Evolutionary conservation across 2,888 invertebrate genomes (phyloP), one percentile per base, ranked within the genome.

Genomic region (Pachymerium ferrugineum): DNA sequence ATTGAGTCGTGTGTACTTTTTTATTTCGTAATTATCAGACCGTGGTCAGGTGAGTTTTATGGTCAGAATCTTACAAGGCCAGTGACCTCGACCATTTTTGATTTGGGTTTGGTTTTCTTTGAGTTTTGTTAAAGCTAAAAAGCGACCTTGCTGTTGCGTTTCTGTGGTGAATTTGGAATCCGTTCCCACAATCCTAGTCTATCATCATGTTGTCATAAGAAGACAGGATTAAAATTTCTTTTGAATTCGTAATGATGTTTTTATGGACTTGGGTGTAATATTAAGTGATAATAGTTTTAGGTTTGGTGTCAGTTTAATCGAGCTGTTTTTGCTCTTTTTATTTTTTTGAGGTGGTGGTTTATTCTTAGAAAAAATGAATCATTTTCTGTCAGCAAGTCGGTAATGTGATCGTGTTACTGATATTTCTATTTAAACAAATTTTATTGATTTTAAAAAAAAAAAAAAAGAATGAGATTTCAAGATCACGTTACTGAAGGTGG

Each of bases 1-100:
- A n/a, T n/a, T 28, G 62, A 62, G 62, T 62, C 62, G 62, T 62
- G 62, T 62, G 62, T 28, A 25, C 12, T 62, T 62, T 62, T 62
- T 62, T 28, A 28, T 62, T 28, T 62, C 28, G 10, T n/a, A 25
- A 62, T 62, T 62, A 62, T 62, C 62, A 62, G 62, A 62, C 62
- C 62, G 62, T 62, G 62, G 62, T 62, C 62, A 62, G 62, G 62
- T 62, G 62, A 62, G 62, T 62, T 62, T 62, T 62, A 62, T 62
- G 62, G 62, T 62, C 62, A 62, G 62, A 25, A 6, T 62, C 62
- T 25, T 62, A 62, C 62, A 62, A 62, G 62, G 62, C 62, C 62
- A 62, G 12, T 62, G 62, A 62, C 62, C 62, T 62, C 62, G n/a
- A 10, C 25, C 47, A 54, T 8, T 62, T 62, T 62, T 28, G 62